Percentiles rank a stretch among this genome's conserved stretches.
Conservation (phyloP, 2,888 invertebrate genomes). For the Timema podura region DNA sequence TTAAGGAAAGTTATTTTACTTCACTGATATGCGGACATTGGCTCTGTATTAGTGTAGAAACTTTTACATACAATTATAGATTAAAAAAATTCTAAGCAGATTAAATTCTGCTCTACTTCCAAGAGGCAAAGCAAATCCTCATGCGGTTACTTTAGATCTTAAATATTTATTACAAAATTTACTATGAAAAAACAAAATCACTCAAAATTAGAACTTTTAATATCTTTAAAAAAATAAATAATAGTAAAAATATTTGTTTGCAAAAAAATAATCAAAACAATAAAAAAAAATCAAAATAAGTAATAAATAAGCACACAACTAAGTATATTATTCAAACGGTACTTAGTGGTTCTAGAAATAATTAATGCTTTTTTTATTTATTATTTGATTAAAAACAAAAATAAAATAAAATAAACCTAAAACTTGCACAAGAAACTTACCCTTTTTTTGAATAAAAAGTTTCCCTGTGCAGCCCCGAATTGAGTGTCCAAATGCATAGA, state of each 20-base stretch:
- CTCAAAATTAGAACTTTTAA: neutral
- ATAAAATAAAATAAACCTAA: constrained; percentile 30
- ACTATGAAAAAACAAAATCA: neutral
- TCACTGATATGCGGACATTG: no score
- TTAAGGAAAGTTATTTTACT: no score
- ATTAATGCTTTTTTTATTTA: constrained; percentile 11
- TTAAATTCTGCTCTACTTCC: no score
- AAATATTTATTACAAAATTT: neutral
- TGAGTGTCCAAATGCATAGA: constrained; percentile 34
- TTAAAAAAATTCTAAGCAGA: no score
- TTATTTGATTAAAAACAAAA: constrained; percentile 23
- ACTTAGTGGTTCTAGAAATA: constrained; percentile 27
- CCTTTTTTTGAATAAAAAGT: constrained; percentile 36
- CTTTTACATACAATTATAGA: no score
- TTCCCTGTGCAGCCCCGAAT: constrained; percentile 35
- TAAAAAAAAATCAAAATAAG: constrained; percentile 18
- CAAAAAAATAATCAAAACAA: constrained; percentile 9
- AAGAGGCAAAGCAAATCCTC: no score
- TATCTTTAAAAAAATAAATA: neutral
- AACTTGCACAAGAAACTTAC: constrained; percentile 34
- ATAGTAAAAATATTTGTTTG: neutral
- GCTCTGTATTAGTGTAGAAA: no score
- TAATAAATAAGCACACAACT: constrained; percentile 26
- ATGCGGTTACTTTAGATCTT: no score
- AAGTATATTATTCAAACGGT: constrained; percentile 28